Base-by-base conservation (phyloP, 2,113 vertebrate species). In the Fregata magnificens region DNA sequence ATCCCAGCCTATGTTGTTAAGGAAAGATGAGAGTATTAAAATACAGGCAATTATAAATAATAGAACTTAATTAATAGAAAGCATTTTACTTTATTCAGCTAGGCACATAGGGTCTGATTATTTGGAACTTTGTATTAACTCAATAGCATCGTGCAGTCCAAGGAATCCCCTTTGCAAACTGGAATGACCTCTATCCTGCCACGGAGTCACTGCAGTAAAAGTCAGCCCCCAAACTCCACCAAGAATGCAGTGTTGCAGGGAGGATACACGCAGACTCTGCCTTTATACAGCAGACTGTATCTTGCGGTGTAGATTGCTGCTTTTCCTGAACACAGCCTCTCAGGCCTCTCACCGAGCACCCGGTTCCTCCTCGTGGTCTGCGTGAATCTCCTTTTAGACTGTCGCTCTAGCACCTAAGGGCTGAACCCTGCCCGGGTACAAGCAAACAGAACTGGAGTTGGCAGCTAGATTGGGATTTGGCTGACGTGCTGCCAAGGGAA, bases 311-410 rank as follows among this genome's bases (percentile, higher is more conserved):
- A 18, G 36, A 7, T 1, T 9, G 20, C 45, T 38, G 76, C 36
- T 62, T 26, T 32, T n/a, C 74, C 61, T 44, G 42, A 21, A 13
- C 34, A 5, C 3, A 18, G 61, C 36, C 78, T 49, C 28, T 31
- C 49, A 18, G 36, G 42, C 32, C 32, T 28, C 28, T 21, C 22
- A 8, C 7, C 1, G 7, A 20, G 22, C 0, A 0, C 44, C 14
- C 6, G 4, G 22, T 2, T 69, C 32, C 59, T 70, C 29, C 40
- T 20, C 2, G 0, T 6, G 25, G 6, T 36, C 38, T 40, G 16
- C 14, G 77, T 9, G 52, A 28, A 7, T 34, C 18, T 36, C 18
- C 12, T 59, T 47, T 70, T 14, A 42, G 26, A 28, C 8, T 5
- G 14, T 53, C 53, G 13, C 44, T 40, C 32, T 63, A 63, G 15